Base-by-base conservation (phyloP, 2,113 vertebrate genomes). In the Corvus hawaiiensis region DNA sequence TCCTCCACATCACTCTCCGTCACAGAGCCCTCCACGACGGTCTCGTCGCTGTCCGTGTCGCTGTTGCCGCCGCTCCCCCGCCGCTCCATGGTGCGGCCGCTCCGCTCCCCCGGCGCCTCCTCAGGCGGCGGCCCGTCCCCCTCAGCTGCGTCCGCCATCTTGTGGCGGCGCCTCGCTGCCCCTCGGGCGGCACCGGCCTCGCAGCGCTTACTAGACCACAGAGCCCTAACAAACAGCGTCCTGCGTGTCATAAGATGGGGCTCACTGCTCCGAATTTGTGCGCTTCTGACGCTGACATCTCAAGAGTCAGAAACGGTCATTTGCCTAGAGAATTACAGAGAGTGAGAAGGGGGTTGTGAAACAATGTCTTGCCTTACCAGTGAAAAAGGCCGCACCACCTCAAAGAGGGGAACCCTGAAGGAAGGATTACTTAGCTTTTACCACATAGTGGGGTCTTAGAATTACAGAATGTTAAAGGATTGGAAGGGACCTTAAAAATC, bases 1-100 rank as follows among this genome's bases (percentile, higher is more conserved):
- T 97, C 97, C 7, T 97, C 98, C 22, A 43, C 32, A 22, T 98
- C 98, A 21, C 97, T 97, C 13, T 97, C 97, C 2, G 16, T 6
- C 46, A 97, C 91, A 0, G 97, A 98, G 8, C 81, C 97, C 8
- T 96, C 95, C 16, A 98, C 93, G 16, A 97, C 1, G 2, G 98
- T 98, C 22, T 96, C 97, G 10, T 98, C 97, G 26, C 97, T 97
- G 41, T 97, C 97, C 35, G 83, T 62, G 19, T 63, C 94, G 3
- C 16, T 23, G 30, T 9, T 7, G 6, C 30, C 30, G 43, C 30
- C 51, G 24, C 35, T 20, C 4, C 1, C 6, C 3, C 1, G 30
- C 4, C 56, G 66, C 51, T 33, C 84, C 96, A 95, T 71, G 10
- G 8, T 9, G 73, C 59, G 1, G 3, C 9, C 44, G 12, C 37